These are phyloP conservation scores for Chinchilla lanigera DNA, from an alignment of 2,113 vertebrate species.

Conservation along the genomic window DNA sequence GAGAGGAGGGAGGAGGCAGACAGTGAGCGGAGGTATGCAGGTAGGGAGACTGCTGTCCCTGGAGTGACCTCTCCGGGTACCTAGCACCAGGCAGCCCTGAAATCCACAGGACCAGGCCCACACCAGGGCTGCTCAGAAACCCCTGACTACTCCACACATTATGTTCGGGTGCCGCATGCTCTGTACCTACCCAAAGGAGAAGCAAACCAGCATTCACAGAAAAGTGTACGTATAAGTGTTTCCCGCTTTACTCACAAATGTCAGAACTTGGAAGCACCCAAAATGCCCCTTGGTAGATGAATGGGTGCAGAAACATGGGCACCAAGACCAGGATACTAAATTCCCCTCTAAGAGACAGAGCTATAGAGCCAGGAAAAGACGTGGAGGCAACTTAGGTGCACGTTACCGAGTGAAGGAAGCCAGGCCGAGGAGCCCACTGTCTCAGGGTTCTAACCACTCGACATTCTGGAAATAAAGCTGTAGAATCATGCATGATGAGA, in stretches of 20 bases:
- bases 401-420: not conserved
- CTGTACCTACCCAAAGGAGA: rapidly evolving
- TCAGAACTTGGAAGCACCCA: not conserved
- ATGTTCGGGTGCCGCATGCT: rapidly evolving
- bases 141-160: rapidly evolving
- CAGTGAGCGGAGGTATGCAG: not conserved
- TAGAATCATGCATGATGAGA: rapidly evolving
- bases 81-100: not conserved
- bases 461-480: no score
- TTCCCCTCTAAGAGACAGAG: not conserved
- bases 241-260: not conserved
- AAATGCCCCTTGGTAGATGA: not conserved
- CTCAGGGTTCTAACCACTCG: rapidly evolving
- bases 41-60: no score
- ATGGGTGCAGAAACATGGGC: not conserved
- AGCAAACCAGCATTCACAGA: not conserved
- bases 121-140: no score
- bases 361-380: not conserved
- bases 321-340: not conserved
- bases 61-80: rapidly evolving
- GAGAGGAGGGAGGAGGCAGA: not conserved
- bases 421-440: rapidly evolving
- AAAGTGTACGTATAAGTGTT: not conserved
- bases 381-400: not conserved
- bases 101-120: rapidly evolving